Evolutionary conservation across 2,888 invertebrate species (phyloP).

Genomic region (Leucophenga montana): DNA sequence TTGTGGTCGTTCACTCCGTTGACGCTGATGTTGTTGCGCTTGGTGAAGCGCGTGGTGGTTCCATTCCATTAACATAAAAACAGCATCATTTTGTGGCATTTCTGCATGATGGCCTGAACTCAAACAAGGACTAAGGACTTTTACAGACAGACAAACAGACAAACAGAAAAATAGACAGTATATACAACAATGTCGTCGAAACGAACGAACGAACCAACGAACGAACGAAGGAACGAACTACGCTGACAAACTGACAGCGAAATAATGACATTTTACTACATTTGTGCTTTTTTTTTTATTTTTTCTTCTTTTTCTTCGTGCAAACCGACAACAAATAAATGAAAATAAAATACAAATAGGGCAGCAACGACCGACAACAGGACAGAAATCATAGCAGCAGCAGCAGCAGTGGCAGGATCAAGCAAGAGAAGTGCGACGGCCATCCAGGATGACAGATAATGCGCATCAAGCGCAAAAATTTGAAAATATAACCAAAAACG

Average conservation of each 20-base stretch:
- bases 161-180: not conserved
- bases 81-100: constrained; percentile 21
- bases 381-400: not conserved
- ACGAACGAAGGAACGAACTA: no score
- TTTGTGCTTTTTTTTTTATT: not conserved
- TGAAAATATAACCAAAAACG: not conserved
- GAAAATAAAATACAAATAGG: constrained; percentile 2
- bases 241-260: constrained; percentile 17
- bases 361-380: not conserved
- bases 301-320: not conserved
- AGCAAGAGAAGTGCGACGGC: not conserved
- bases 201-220: no score
- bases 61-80: constrained; percentile 57
- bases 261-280: constrained; percentile 20
- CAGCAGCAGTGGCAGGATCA: not conserved
- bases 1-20: no score
- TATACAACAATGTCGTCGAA: no score
- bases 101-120: not conserved
- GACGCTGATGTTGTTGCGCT: constrained; percentile 28
- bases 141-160: not conserved
- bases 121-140: not conserved
- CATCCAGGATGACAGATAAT: not conserved
- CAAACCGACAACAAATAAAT: not conserved
- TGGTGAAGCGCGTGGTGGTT: constrained; percentile 37
- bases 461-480: not conserved